These are phyloP conservation scores for Hemithea aestivaria DNA, from an alignment of 2,888 invertebrate species.

Conservation along the genomic window DNA sequence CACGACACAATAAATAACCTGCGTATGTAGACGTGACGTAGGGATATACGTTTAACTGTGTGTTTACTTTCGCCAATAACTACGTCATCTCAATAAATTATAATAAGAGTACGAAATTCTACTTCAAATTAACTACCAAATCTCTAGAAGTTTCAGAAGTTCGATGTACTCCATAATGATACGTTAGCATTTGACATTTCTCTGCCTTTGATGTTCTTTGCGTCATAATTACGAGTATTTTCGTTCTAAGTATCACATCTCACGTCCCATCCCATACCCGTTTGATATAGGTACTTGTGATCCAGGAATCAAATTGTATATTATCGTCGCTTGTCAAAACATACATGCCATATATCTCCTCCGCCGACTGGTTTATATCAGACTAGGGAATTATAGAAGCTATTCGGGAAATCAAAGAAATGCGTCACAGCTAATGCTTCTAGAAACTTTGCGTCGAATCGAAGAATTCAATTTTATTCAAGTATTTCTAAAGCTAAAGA, in stretches of 20 bases:
- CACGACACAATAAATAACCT: too few species aligned
- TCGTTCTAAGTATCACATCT: too few species aligned
- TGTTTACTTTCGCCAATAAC: too few species aligned
- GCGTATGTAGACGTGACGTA: too few species aligned
- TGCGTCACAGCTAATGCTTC: slow-evolving; percentile 11
- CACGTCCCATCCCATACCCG: too few species aligned
- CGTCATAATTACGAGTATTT: slow-evolving; percentile 27
- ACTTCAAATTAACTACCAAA: too few species aligned
- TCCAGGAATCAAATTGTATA: slow-evolving; percentile 29
- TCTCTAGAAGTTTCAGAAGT: slow-evolving; percentile 23
- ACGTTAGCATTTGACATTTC: slow-evolving; percentile 33
- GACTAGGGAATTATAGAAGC: slow-evolving; percentile 5
- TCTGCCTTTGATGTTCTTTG: slow-evolving; percentile 34
- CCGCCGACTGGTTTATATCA: slow-evolving; percentile 20
- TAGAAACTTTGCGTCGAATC: slow-evolving; percentile 6
- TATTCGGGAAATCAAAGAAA: slow-evolving; percentile 12
- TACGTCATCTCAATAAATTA: too few species aligned
- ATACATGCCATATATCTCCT: slow-evolving; percentile 24
- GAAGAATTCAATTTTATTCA: not conserved
- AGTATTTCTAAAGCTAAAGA: too few species aligned
- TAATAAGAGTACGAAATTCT: too few species aligned
- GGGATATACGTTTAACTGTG: too few species aligned
- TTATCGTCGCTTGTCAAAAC: slow-evolving; percentile 35
- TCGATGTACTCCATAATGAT: slow-evolving; percentile 32
- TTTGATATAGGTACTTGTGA: slow-evolving; percentile 2